phyloP scores from a whole-genome alignment of 2,113 vertebrate genomes.

The Podocnemis expansa region DNA sequence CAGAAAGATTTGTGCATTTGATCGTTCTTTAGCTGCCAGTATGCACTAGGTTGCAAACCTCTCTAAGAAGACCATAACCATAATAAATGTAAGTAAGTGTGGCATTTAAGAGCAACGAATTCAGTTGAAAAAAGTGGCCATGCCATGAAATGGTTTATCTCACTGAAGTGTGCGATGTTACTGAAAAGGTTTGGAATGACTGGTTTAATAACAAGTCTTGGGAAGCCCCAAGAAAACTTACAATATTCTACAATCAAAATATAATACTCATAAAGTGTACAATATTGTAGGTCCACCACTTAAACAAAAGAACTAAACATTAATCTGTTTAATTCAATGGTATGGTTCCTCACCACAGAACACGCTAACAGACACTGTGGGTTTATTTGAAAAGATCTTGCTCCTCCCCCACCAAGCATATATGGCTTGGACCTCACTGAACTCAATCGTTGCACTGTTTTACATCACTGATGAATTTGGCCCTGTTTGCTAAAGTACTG shows the following conservation, averaged over 20 bases:
- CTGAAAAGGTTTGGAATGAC: too few relatives aligned
- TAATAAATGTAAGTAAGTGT: too few relatives aligned
- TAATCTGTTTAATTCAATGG: rapidly evolving
- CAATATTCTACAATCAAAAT: neutral
- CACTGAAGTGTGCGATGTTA: too few relatives aligned
- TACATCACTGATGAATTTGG: neutral
- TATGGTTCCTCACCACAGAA: neutral
- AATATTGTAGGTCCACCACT: neutral
- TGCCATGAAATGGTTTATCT: too few relatives aligned
- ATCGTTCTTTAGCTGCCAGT: too few relatives aligned
- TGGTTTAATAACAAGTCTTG: neutral
- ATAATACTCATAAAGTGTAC: neutral
- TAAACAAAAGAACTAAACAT: rapidly evolving
- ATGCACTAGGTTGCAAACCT: too few relatives aligned
- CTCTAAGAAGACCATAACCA: too few relatives aligned
- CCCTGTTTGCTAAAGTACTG: neutral
- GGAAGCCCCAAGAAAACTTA: neutral
- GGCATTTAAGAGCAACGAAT: too few relatives aligned
- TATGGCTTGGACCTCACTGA: neutral
- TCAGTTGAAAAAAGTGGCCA: too few relatives aligned
- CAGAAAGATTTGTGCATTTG: too few relatives aligned
- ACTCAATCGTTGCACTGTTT: neutral
- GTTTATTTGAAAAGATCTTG: neutral
- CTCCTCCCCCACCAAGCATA: neutral
- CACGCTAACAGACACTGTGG: neutral